Conservation (phyloP, 2,888 invertebrate genomes). For the Scaptomyza tumidula region DNA sequence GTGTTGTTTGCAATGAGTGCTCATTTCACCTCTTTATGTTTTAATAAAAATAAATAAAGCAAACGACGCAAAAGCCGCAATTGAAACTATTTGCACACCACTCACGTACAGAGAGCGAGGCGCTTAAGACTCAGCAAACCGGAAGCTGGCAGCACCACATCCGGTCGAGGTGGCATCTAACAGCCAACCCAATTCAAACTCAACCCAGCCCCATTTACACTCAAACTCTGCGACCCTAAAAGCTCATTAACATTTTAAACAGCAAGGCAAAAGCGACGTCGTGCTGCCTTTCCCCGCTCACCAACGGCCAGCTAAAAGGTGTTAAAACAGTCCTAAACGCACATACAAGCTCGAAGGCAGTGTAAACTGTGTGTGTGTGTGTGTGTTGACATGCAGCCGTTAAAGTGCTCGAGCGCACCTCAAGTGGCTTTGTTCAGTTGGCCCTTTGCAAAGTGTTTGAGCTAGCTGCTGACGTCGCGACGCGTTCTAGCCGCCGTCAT, state of each 20-base stretch:
- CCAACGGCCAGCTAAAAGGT: slow-evolving; percentile 61
- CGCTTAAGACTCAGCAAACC: slow-evolving; percentile 79
- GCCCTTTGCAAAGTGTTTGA: slow-evolving; percentile 76
- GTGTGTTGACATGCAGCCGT: slow-evolving; percentile 78
- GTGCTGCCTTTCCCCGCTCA: slow-evolving; percentile 17
- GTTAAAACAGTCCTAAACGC: slow-evolving; percentile 77
- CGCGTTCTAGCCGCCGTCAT: slow-evolving; percentile 41
- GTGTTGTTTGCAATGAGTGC: slow-evolving; percentile 24
- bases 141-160: slow-evolving; percentile 78
- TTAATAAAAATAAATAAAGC: slow-evolving; percentile 81
- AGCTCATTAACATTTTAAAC: slow-evolving; percentile 80
- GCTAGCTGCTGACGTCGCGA: slow-evolving; percentile 55
- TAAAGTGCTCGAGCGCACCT: slow-evolving; percentile 80
- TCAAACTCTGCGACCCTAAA: slow-evolving; percentile 61
- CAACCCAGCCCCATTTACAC: slow-evolving; percentile 7
- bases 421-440: slow-evolving; percentile 80
- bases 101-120: slow-evolving; percentile 69
- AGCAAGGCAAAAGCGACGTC: slow-evolving; percentile 66
- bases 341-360: slow-evolving; percentile 27
- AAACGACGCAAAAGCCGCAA: slow-evolving; percentile 79
- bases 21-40: slow-evolving; percentile 76
- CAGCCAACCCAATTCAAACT: neutral
- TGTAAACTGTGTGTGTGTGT: slow-evolving; percentile 8
- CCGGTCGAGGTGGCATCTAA: slow-evolving; percentile 55
- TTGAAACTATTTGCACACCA: slow-evolving; percentile 81